phyloP scores from a whole-genome alignment of 1,140 invertebrate genomes.

The Drosophila pruinosa region DNA sequence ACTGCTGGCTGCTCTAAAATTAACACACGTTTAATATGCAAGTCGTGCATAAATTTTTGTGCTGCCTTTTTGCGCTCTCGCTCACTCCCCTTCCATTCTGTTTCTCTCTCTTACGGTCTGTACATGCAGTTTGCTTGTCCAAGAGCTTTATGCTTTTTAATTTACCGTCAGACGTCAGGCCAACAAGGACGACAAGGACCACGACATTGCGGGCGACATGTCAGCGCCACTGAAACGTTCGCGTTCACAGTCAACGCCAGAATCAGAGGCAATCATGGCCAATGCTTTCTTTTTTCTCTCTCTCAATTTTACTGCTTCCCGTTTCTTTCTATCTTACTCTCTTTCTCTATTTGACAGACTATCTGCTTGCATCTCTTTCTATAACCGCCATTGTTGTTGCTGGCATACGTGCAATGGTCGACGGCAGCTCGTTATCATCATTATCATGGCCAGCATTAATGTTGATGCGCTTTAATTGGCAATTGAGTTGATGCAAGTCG shows the following conservation, averaged over 20 bases:
- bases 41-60: slow-evolving; percentile 77
- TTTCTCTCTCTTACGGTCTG: slow-evolving; percentile 2
- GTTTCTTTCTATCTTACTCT: slow-evolving; percentile 7
- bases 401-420: slow-evolving; percentile 61
- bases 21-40: slow-evolving; percentile 81
- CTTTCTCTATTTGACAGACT: not conserved
- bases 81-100: not conserved
- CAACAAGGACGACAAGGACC: slow-evolving; percentile 54
- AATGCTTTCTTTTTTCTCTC: slow-evolving; percentile 25
- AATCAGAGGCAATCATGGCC: slow-evolving; percentile 46
- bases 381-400: slow-evolving; percentile 29
- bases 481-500: slow-evolving; percentile 63
- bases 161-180: slow-evolving; percentile 73
- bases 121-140: slow-evolving; percentile 40
- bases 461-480: slow-evolving; percentile 74
- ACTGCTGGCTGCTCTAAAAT: slow-evolving; percentile 68
- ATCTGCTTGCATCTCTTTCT: slow-evolving; percentile 5
- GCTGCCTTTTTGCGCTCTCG: slow-evolving; percentile 33
- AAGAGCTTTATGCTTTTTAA: slow-evolving; percentile 69
- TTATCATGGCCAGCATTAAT: slow-evolving; percentile 67
- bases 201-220: slow-evolving; percentile 64
- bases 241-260: slow-evolving; percentile 31
- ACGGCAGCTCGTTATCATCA: slow-evolving; percentile 69
- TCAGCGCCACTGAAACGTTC: slow-evolving; percentile 47
- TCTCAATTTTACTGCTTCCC: slow-evolving; percentile 6